Base-by-base conservation (phyloP, 2,113 vertebrate species). In the Sardina pilchardus region DNA sequence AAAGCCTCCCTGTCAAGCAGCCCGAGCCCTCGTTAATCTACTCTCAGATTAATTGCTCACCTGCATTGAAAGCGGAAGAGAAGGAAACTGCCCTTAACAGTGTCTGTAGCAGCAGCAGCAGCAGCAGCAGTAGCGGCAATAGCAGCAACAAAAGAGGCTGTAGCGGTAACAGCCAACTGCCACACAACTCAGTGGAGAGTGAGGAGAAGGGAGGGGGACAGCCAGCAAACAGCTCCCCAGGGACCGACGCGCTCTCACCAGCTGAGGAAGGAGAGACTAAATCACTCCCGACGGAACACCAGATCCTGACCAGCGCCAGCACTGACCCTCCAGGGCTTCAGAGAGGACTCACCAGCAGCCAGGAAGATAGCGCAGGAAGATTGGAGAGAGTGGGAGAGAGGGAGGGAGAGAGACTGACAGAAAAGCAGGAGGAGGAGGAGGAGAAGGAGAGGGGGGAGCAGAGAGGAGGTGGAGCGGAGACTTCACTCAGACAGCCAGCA, bases 401-500 rank as follows among this genome's bases (percentile, higher is more conserved):
- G 85, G 84, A 87, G 83, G 84, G 86, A 85, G 84, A 87, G 85
- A 86, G 84, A 84, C 83, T n/a, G 67, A 84, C 5, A 83, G 34
- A 9, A 43, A 36, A 43, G 86, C 81, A 86, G 82, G 81, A 81
- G 88, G 84, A 88, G 91, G 87, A 86, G 26, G 90, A 88, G 83
- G 89, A 85, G 75, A 81, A 82, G 50, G 89, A 78, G 71, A 36
- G 87, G 83, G 91, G 89, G 90, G 84, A 88, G 89, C 91, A 90
- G 86, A 85, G 84, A 14, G 30, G 86, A 88, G 89, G 89, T 67
- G 85, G 84, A 91, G 91, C 92, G 88, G 86, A 91, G 92, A 91
- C 87, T 93, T 92, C 88, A 91, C 87, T 89, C 90, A 91, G 91
- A 90, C 92, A 90, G 91, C 90, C 93, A 86, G 88, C 93, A 86